Base-by-base conservation (phyloP, 2,113 vertebrate genomes). In the Plecturocebus donacophilus region DNA sequence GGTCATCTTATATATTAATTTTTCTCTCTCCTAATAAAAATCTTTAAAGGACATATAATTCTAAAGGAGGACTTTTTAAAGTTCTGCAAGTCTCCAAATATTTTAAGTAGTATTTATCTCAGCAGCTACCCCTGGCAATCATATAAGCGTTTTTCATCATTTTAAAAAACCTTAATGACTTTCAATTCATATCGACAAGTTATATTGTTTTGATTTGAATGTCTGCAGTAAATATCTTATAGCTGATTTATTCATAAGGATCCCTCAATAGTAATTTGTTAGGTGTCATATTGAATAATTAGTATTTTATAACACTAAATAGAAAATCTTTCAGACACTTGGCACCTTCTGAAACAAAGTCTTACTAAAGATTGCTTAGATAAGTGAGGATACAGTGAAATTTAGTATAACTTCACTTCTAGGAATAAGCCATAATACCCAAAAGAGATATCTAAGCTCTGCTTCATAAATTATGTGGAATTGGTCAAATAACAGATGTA, bases 401-500 rank as follows among this genome's bases (percentile, higher is more conserved):
- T 87, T 94, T 49, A 94, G 21, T 12, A 52, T 64, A 93, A 82
- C 6, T 89, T 70, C 30, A 58, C 83, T 94, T 58, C 52, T 13
- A 87, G 49, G 21, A 95, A 71, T 0, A 94, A 42, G 23, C 75
- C 6, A 54, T 49, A 73, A 56, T 80, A 45, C 79, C 52, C 32
- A 96, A 96, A 91, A 91, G 56, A 32, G 20, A 71, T 90, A 17
- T 58, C 21, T 68, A 92, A 68, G n/a, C 1, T 47, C 32, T 17
- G 91, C 30, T 93, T 93, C 40, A 77, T 47, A 82, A 95, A 86
- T 93, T 58, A 76, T 49, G 6, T n/a, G 83, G 17, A 71, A 40
- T 35, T 70, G 10, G 23, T 40, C 54, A 76, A 73, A 95, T 40
- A 86, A 64, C 23, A 95, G 2, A 90, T 58, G 2, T 91, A 54